A percentile compares a stretch with the other conserved stretches of the same genome.
Evolutionary conservation across 2,113 vertebrate species (phyloP).

Genomic region (Probosciger aterrimus): DNA sequence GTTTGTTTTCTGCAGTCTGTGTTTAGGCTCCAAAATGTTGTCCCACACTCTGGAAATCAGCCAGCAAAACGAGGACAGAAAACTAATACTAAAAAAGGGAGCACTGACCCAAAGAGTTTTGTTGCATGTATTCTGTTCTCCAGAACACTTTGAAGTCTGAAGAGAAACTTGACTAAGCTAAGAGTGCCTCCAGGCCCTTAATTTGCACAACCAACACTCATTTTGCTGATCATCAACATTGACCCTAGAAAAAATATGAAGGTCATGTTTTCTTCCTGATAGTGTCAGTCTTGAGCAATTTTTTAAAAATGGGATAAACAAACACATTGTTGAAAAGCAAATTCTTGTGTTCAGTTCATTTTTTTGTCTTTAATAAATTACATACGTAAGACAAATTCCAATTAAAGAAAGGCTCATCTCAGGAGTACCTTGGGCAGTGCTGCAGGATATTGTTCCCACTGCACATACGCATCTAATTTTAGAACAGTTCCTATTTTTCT

Average conservation of each 20-base stretch:
- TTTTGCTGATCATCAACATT: background rate
- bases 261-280: background rate
- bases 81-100: conserved; percentile 59
- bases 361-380: background rate
- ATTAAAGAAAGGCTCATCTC: background rate
- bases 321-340: background rate
- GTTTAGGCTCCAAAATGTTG: conserved; percentile 63
- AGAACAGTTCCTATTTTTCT: conserved; percentile 23
- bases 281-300: conserved; percentile 11
- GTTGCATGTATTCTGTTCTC: conserved; percentile 43
- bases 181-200: conserved; percentile 30
- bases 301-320: background rate
- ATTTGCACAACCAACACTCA: conserved; percentile 34
- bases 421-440: background rate
- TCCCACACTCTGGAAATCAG: conserved; percentile 44
- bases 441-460: background rate
- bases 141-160: conserved; percentile 59
- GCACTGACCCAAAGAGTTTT: conserved; percentile 53
- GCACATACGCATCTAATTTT: background rate
- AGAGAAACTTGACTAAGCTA: conserved; percentile 24
- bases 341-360: background rate
- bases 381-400: background rate
- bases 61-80: conserved; percentile 34
- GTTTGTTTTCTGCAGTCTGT: conserved; percentile 58
- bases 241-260: conserved; percentile 13